Percentiles rank a stretch among this genome's conserved stretches.
phyloP scores from a whole-genome alignment of 2,888 invertebrate genomes.

The Polylopha cassiicola region DNA sequence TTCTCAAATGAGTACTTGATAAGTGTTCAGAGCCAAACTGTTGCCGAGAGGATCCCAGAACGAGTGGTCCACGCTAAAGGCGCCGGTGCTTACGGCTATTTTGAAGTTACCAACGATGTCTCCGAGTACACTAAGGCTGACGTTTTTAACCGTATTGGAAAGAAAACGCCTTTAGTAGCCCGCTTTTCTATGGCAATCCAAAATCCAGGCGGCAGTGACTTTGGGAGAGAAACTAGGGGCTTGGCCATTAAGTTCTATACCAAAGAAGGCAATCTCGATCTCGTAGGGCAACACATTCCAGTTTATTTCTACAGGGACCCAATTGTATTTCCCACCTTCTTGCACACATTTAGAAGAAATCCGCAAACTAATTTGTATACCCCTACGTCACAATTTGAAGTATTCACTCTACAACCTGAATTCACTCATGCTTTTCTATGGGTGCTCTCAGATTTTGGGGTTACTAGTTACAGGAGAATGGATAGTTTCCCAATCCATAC shows the following conservation, averaged over 20 bases:
- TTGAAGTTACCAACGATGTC: slow-evolving; percentile 89
- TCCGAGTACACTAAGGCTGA: slow-evolving; percentile 77
- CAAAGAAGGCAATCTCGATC: slow-evolving; percentile 91
- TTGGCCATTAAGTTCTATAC: slow-evolving; percentile 94
- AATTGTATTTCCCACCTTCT: slow-evolving; percentile 87
- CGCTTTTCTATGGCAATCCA: slow-evolving; percentile 79
- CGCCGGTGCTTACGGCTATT: slow-evolving; percentile 87
- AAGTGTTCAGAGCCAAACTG: slow-evolving; percentile 84
- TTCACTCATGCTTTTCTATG: slow-evolving; percentile 85
- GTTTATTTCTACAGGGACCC: slow-evolving; percentile 93
- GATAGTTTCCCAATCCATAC: slow-evolving; percentile 94
- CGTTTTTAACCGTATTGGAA: slow-evolving; percentile 77
- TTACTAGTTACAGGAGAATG: slow-evolving; percentile 92
- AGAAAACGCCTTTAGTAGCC: slow-evolving; percentile 74
- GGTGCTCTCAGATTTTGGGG: slow-evolving; percentile 89
- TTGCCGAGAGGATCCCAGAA: slow-evolving; percentile 91
- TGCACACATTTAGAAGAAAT: slow-evolving; percentile 94
- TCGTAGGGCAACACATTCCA: slow-evolving; percentile 90
- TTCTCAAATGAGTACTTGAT: slow-evolving; percentile 63
- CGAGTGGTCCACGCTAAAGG: slow-evolving; percentile 95
- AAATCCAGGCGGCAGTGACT: slow-evolving; percentile 80
- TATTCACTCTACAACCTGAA: slow-evolving; percentile 87
- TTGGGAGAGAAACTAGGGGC: slow-evolving; percentile 78
- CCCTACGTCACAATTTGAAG: slow-evolving; percentile 92
- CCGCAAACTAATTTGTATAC: slow-evolving; percentile 90